Base-by-base conservation (phyloP, 2,113 vertebrate genomes). In the Anolis carolinensis region DNA sequence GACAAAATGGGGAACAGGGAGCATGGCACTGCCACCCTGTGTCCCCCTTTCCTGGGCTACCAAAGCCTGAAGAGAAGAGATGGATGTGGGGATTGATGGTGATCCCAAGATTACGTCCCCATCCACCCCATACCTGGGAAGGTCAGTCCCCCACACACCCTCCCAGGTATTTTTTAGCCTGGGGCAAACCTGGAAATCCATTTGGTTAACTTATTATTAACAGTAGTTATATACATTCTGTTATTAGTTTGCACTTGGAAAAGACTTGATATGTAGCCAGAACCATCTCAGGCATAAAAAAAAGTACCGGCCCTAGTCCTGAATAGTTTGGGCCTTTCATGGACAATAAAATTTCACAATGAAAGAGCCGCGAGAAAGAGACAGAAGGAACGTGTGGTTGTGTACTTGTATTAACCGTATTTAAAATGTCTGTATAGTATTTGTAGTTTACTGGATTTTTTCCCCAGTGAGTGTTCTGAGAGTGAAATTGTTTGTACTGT, bases 341-440 rank as follows among this genome's bases (percentile, higher is more conserved):
- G 59, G 16, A 23, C 1, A 13, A 23, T 79, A 39, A 79, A 9
- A 9, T 14, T 9, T 16, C 13, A 9, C 55, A 36, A 5, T 36
- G 21, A 18, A 34, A 55, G 32, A 63, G 55, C 5, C 59, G 62
- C 25, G 6, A 11, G 20, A 23, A 5, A 63, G 9, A 34, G 30
- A 82, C 36, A 48, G 27, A 50, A 70, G 23, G 55, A 27, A 55
- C n/a, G 72, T 21, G 11, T 65, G 23, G n/a, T 74, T 83, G 7
- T 62, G 52, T 59, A 39, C 34, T 73, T 73, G 25, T 36, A 72
- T 82, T 52, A 52, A 52, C 52, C 25, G 70, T 87, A 83, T 87
- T 86, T 83, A 82, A 86, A 86, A 88, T 81, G 68, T 72, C 74
- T 92, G 32, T 79, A n/a, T n/a, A n/a, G n/a, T n/a, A 89, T 62